These are phyloP conservation scores for Clarias macrocephalus DNA, from an alignment of 2,113 vertebrate genomes.

Conservation along the genomic window DNA sequence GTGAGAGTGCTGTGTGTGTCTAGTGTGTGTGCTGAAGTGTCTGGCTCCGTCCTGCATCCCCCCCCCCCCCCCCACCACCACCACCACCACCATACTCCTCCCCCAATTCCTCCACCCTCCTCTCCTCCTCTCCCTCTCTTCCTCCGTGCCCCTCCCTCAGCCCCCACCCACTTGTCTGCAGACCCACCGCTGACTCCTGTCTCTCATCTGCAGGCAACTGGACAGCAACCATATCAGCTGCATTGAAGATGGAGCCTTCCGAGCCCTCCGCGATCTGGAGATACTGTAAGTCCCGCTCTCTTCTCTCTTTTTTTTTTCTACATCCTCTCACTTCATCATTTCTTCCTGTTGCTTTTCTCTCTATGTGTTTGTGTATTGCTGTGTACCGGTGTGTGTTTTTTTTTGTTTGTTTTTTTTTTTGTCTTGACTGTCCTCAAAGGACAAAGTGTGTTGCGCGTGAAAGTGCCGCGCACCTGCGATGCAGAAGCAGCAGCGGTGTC, in stretches of 20 bases:
- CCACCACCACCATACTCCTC: background rate
- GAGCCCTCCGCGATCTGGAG: slow-evolving; percentile 98
- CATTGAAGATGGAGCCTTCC: slow-evolving; percentile 99
- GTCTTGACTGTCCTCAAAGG: slow-evolving; percentile 35
- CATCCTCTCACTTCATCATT: slow-evolving; percentile 30
- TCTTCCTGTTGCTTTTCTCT: slow-evolving; percentile 36
- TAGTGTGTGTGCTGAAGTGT: slow-evolving; percentile 45
- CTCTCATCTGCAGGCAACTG: slow-evolving; percentile 94
- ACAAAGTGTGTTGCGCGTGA: slow-evolving; percentile 48
- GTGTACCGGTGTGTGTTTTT: slow-evolving; percentile 40
- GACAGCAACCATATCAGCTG: slow-evolving; percentile 99
- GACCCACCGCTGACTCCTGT: slow-evolving; percentile 79
- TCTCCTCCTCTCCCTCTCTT: slow-evolving; percentile 11
- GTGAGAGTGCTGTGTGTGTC: slow-evolving; percentile 61
- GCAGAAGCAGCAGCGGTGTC: slow-evolving; percentile 26
- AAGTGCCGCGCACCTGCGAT: slow-evolving; percentile 47
- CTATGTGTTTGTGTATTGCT: slow-evolving; percentile 7
- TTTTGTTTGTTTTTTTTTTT: slow-evolving; percentile 32
- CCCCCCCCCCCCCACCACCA: background rate
- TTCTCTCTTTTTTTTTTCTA: slow-evolving; percentile 46
- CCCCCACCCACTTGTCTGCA: slow-evolving; percentile 51
- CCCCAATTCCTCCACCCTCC: slow-evolving; percentile 8
- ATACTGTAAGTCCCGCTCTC: slow-evolving; percentile 89
- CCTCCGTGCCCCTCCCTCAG: slow-evolving; percentile 35
- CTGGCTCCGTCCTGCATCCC: slow-evolving; percentile 35